Base-by-base conservation (phyloP, 1,140 invertebrate species). In the Aphelinus atriplicis region DNA sequence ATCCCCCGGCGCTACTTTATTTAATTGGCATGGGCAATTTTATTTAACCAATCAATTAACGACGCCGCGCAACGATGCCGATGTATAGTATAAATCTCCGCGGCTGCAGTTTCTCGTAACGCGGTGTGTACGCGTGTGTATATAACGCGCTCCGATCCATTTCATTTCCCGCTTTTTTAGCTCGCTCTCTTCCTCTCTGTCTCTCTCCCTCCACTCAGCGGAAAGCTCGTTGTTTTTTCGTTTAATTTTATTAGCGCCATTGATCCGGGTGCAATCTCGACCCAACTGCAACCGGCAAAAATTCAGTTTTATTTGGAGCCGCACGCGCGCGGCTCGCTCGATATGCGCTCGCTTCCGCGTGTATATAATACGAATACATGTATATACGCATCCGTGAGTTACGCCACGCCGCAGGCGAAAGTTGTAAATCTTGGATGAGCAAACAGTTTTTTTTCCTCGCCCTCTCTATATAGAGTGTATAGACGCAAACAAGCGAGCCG, bases 401-500 rank as follows among this genome's bases (percentile, higher is more conserved):
- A 65, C 47, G 58, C 66, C 26, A 61, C 56, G 69, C 7, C 61
- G 55, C 7, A 56, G 7, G 9, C 55, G 55, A 56, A 10, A 56
- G 9, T 56, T n/a, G 9, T n/a, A 10, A 56, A 56, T 10, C 26
- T 56, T 56, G 10, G 26, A 56, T 9, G 3, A 9, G 55, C 7
- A n/a, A 56, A 56, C 9, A 6, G 3, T n/a, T 4, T 3, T 6
- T n/a, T 9, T 56, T 56, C 3, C 1, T 9, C 55, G 26, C 7
- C 26, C 3, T 56, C 26, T 6, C 3, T 10, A 56, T 10, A 10
- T 10, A 56, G 3, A 6, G 9, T 56, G 55, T 1, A 56, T 10
- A 56, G 26, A 84, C 84, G 84, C 84, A 86, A 86, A 86, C 85
- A 85, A 84, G 83, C 26, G 26, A 26, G 26, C 26, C 26, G 26